These are phyloP conservation scores for Choristoneura rosaceana DNA, from an alignment of 2,888 invertebrate species.

Conservation along the genomic window DNA sequence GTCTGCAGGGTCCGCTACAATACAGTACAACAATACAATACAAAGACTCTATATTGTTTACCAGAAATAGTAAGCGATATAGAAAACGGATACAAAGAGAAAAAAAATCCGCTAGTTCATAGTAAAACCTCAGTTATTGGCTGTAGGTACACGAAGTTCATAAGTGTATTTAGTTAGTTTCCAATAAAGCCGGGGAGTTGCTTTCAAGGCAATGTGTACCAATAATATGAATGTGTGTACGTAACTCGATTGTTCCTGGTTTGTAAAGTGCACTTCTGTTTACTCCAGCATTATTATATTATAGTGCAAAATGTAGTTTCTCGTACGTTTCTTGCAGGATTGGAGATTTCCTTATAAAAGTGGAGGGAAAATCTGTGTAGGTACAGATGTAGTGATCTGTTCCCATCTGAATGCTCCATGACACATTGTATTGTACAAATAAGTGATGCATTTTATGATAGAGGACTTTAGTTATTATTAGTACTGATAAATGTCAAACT, in stretches of 20 bases:
- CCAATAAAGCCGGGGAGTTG: background rate
- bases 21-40: too few relatives aligned
- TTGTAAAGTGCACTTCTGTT: slow-evolving; percentile 21
- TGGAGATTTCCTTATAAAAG: background rate
- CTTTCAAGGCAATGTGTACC: background rate
- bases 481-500: too few relatives aligned
- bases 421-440: too few relatives aligned
- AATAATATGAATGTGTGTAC: slow-evolving; percentile 14
- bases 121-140: background rate
- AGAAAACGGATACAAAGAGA: too few relatives aligned
- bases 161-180: background rate
- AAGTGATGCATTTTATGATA: too few relatives aligned
- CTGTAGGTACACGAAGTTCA: background rate
- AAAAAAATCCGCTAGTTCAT: background rate
- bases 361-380: too few relatives aligned
- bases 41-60: too few relatives aligned
- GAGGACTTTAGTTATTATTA: too few relatives aligned
- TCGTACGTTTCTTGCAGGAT: background rate
- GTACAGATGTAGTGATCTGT: too few relatives aligned
- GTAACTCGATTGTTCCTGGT: slow-evolving; percentile 31
- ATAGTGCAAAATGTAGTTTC: slow-evolving; percentile 13
- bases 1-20: too few relatives aligned
- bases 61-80: too few relatives aligned
- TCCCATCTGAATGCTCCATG: too few relatives aligned
- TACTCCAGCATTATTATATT: slow-evolving; percentile 33